phyloP scores from a whole-genome alignment of 2,797 vertebrate genomes.

The Ciconia nigra region DNA sequence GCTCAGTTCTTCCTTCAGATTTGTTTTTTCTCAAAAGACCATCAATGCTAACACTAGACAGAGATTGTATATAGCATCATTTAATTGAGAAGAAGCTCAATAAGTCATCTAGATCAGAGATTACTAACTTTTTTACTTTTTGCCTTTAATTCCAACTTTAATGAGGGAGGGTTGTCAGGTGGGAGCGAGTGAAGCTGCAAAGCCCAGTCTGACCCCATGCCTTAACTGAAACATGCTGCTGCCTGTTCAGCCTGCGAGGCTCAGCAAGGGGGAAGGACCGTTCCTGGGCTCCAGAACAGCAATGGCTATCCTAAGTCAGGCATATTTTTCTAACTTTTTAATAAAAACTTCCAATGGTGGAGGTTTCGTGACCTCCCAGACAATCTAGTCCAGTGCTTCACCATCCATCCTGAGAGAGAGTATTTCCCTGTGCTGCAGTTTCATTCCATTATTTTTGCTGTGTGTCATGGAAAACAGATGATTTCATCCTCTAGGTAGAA shows the following conservation, averaged over 20 bases:
- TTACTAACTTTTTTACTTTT: neutral
- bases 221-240: neutral
- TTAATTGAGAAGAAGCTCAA: neutral
- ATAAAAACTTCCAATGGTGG: neutral
- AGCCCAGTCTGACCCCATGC: neutral
- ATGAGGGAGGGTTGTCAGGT: neutral
- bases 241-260: neutral
- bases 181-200: neutral
- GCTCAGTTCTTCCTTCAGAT: neutral
- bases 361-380: neutral
- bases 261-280: neutral
- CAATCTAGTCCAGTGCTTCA: neutral
- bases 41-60: neutral
- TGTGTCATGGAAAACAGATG: neutral
- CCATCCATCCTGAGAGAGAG: neutral
- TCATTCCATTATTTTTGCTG: neutral
- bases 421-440: neutral
- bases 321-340: neutral
- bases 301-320: neutral
- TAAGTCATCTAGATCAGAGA: neutral
- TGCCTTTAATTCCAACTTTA: neutral
- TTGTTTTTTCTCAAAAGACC: neutral
- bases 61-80: neutral
- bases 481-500: neutral
- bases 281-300: neutral